Conservation (phyloP, 2,888 invertebrate genomes). For the Glaucopsyche alexis region DNA sequence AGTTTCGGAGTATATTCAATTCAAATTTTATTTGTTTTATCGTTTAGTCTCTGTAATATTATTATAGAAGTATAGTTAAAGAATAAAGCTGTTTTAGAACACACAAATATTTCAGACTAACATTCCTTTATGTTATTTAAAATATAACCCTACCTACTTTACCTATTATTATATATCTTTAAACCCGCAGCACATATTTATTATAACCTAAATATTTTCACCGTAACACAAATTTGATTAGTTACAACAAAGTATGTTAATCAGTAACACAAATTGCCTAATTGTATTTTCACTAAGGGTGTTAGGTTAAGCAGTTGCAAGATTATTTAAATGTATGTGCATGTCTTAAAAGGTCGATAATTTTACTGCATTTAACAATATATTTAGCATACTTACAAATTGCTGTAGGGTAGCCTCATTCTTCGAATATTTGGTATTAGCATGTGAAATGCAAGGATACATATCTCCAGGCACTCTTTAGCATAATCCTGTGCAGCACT, state of each 20-base stretch:
- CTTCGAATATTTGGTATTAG: slow-evolving; percentile 53
- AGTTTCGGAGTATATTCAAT: no score
- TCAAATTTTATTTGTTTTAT: no score
- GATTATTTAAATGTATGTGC: slow-evolving; percentile 27
- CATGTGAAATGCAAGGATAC: slow-evolving; percentile 60
- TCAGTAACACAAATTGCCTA: background rate
- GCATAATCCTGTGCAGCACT: slow-evolving; percentile 40
- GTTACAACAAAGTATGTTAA: background rate
- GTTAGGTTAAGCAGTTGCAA: slow-evolving; percentile 24
- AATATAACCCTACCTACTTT: no score
- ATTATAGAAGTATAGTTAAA: no score
- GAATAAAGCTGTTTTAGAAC: no score
- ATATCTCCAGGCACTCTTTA: slow-evolving; percentile 50
- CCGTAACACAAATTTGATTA: no score
- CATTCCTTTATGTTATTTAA: no score
- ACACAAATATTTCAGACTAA: no score
- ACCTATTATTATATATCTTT: no score
- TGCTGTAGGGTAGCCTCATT: slow-evolving; percentile 39
- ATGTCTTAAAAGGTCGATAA: slow-evolving; percentile 28
- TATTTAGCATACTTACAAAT: slow-evolving; percentile 16
- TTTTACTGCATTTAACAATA: slow-evolving; percentile 27
- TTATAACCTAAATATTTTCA: no score
- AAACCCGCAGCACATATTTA: no score
- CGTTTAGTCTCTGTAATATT: no score
- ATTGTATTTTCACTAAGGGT: slow-evolving; percentile 12